Evolutionary conservation across 2,113 vertebrate species (phyloP).

Genomic region (Urocolius indicus): DNA sequence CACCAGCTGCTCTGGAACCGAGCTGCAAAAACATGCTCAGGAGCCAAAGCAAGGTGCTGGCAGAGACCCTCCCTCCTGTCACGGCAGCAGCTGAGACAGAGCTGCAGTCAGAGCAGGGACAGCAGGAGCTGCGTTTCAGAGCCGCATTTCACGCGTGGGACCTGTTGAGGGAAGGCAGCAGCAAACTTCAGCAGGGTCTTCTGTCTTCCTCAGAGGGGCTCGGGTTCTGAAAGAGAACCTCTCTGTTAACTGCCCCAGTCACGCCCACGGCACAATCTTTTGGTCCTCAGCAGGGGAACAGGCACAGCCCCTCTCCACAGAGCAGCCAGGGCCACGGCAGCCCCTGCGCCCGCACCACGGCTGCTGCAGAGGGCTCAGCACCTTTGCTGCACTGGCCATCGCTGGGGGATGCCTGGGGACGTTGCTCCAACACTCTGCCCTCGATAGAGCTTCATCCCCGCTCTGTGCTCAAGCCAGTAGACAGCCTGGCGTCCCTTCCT

Average conservation of each 20-base stretch:
- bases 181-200: rapidly evolving
- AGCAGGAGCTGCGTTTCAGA: background rate
- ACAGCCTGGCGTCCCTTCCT: background rate
- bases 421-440: background rate
- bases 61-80: background rate
- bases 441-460: background rate
- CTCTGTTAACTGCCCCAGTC: background rate
- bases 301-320: background rate
- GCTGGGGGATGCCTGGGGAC: background rate
- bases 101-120: background rate
- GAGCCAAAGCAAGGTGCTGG: background rate
- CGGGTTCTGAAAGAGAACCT: background rate
- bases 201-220: background rate
- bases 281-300: background rate
- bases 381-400: background rate
- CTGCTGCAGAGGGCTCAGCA: background rate
- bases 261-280: background rate
- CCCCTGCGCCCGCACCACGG: background rate
- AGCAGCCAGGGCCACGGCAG: background rate
- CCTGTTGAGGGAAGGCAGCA: background rate
- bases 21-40: background rate
- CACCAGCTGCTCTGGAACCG: rapidly evolving
- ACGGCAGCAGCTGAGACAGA: background rate
- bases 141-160: background rate
- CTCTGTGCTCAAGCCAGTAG: background rate